Percentiles rank a stretch among this genome's conserved stretches.
These are phyloP conservation scores for Pantala flavescens DNA, from an alignment of 1,140 invertebrate species.

Conservation along the genomic window DNA sequence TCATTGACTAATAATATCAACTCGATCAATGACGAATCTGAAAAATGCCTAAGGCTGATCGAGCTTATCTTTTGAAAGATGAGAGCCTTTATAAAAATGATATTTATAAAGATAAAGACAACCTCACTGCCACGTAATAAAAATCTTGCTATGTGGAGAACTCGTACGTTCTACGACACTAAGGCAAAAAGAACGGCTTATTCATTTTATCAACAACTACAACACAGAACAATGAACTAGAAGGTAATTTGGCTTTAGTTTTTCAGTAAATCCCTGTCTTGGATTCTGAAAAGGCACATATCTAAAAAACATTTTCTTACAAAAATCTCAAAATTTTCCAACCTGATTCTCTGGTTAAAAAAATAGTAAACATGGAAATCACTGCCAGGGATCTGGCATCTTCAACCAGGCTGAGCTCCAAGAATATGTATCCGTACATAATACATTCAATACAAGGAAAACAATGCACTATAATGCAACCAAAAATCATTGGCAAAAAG, in stretches of 20 bases:
- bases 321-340: slow-evolving; percentile 17
- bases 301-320: slow-evolving; percentile 20
- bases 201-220: slow-evolving; percentile 18
- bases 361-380: slow-evolving; percentile 16
- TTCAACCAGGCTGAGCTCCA: background rate
- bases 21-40: background rate
- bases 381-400: slow-evolving; percentile 9
- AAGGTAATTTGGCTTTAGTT: slow-evolving; percentile 20
- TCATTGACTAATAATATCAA: background rate
- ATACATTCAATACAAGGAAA: background rate
- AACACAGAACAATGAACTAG: slow-evolving; percentile 22
- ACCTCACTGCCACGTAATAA: slow-evolving; percentile 2
- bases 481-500: background rate
- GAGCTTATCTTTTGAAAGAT: background rate
- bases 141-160: slow-evolving; percentile 6
- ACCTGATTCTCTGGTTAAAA: slow-evolving; percentile 14
- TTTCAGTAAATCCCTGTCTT: slow-evolving; percentile 21
- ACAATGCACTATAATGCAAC: slow-evolving; percentile 7
- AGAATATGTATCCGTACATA: background rate
- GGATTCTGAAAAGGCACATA: slow-evolving; percentile 19
- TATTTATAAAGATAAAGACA: background rate
- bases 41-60: background rate
- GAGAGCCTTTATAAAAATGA: slow-evolving; percentile 2
- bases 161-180: background rate
- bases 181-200: background rate